Evolutionary conservation across 2,113 vertebrate species (phyloP).

Genomic region (Macrotis lagotis): DNA sequence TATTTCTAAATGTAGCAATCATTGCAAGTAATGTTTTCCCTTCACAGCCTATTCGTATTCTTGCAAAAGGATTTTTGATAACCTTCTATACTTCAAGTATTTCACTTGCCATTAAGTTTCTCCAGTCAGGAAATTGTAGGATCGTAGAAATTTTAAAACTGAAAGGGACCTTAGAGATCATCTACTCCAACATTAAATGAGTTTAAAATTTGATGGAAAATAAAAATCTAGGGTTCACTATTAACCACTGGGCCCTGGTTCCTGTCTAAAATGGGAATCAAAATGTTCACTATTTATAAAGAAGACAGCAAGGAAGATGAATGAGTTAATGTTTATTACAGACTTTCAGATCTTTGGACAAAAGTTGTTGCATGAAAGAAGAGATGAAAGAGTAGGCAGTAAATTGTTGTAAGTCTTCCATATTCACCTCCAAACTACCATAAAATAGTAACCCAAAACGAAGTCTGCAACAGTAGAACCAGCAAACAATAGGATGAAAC

Average conservation of each 20-base stretch:
- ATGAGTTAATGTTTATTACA: neutral
- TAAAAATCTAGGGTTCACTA: neutral
- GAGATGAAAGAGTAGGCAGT: too few relatives aligned
- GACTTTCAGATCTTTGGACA: neutral
- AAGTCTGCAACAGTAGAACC: too few relatives aligned
- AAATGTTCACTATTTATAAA: neutral
- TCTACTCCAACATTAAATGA: neutral
- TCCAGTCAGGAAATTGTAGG: slow-evolving; percentile 7
- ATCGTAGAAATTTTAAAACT: neutral
- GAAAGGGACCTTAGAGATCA: neutral
- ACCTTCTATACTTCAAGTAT: neutral
- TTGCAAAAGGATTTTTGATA: neutral
- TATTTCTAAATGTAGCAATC: neutral
- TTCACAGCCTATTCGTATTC: neutral
- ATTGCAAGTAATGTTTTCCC: neutral
- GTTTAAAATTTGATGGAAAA: neutral
- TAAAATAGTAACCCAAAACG: too few relatives aligned
- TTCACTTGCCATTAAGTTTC: neutral
- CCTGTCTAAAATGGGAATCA: neutral
- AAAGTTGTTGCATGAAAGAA: neutral
- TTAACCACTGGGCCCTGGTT: neutral
- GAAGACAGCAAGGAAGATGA: neutral
- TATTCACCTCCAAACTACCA: too few relatives aligned
- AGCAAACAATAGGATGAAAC: too few relatives aligned
- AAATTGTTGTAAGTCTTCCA: too few relatives aligned